These are phyloP conservation scores for Nipponacmea schrenckii DNA, from an alignment of 2,888 invertebrate genomes.

Conservation along the genomic window DNA sequence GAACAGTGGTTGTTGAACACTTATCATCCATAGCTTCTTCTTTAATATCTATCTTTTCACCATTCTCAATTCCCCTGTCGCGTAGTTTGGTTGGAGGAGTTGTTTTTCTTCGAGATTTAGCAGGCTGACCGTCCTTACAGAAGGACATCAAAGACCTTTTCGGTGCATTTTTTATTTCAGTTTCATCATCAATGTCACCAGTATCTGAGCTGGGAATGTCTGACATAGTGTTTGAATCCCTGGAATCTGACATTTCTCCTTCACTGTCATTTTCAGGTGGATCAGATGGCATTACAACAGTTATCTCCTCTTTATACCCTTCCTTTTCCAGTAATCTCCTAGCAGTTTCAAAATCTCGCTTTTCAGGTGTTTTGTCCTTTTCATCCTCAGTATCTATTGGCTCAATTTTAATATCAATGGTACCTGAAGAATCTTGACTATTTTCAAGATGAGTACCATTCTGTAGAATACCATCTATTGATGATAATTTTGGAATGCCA, in stretches of 20 bases:
- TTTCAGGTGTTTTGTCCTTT: conserved; percentile 2
- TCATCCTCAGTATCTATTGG: background rate
- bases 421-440: background rate
- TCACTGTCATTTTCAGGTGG: conserved; percentile 21
- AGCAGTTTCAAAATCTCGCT: conserved; percentile 30
- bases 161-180: conserved; percentile 52
- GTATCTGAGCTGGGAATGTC: conserved; percentile 25
- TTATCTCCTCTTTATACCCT: conserved; percentile 54
- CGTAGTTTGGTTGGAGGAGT: conserved; percentile 35
- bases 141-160: conserved; percentile 44
- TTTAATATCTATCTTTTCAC: conserved; percentile 10
- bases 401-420: background rate
- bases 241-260: conserved; percentile 27
- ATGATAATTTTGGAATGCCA: conserved; percentile 7
- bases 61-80: conserved; percentile 6
- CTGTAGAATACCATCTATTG: background rate
- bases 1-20: conserved; percentile 36
- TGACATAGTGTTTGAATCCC: conserved; percentile 36
- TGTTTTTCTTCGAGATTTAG: conserved; percentile 43
- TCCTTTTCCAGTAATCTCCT: conserved; percentile 47
- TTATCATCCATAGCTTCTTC: conserved; percentile 33
- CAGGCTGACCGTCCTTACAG: conserved; percentile 29
- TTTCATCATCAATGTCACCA: conserved; percentile 25
- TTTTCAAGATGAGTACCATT: background rate
- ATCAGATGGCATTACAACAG: conserved; percentile 58